A percentile compares a stretch with the other conserved stretches of the same genome.
Conservation (phyloP, 2,113 vertebrate genomes). For the Xenopus laevis region DNA sequence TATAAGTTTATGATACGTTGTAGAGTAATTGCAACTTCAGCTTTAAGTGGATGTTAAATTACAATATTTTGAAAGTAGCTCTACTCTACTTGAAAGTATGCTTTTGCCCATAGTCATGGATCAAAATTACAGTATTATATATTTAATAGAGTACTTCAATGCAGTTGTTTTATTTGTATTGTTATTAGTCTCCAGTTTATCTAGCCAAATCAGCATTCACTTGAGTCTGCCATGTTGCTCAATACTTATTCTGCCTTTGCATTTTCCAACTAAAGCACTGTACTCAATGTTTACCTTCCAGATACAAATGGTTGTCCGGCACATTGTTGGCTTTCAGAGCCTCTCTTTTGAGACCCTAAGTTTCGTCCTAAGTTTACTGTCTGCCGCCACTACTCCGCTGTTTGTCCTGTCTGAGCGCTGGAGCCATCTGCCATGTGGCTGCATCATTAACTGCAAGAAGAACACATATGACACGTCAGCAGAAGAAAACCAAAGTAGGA, state of each 20-base stretch:
- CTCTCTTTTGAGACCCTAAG: conserved; percentile 76
- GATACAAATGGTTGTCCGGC: conserved; percentile 79
- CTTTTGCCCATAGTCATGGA: too few species aligned
- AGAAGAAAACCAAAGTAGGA: conserved; percentile 63
- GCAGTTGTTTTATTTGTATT: too few species aligned
- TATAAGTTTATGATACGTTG: too few species aligned
- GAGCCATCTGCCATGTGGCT: conserved; percentile 93
- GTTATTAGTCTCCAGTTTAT: background rate
- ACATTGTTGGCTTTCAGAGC: conserved; percentile 70
- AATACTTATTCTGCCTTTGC: too few species aligned
- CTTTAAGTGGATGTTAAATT: too few species aligned
- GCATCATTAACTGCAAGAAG: conserved; percentile 87
- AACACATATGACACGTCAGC: conserved; percentile 49
- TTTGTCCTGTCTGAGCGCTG: conserved; percentile 90
- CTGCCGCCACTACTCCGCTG: conserved; percentile 78
- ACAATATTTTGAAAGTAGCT: too few species aligned
- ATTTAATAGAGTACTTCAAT: too few species aligned
- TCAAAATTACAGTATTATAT: too few species aligned
- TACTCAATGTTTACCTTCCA: conserved; percentile 60
- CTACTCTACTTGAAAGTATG: too few species aligned
- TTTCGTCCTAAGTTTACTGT: conserved; percentile 86
- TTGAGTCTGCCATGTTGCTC: background rate
- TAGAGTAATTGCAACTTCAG: too few species aligned
- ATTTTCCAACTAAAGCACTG: conserved; percentile 9
- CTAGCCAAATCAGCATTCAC: background rate